Percentiles rank a stretch among this genome's conserved stretches.
Conservation (phyloP, 2,888 invertebrate genomes). For the Eristalinus aeneus region DNA sequence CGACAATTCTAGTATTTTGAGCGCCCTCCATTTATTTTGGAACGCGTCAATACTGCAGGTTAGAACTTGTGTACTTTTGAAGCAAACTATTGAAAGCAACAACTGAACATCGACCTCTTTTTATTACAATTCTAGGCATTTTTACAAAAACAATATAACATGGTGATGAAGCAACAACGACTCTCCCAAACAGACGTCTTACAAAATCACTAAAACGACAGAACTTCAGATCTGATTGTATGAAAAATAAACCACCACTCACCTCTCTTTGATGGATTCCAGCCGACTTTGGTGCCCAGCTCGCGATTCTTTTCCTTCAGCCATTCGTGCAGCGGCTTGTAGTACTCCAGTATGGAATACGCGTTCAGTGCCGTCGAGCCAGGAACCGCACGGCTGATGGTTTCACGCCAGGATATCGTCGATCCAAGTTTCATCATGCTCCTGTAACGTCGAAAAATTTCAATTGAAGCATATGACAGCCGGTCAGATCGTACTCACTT, state of each 20-base stretch:
- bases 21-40: too few species aligned
- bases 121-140: not conserved
- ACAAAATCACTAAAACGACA: not conserved
- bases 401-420: conserved; percentile 88
- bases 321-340: conserved; percentile 88
- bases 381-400: conserved; percentile 86
- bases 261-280: conserved; percentile 79
- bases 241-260: not conserved
- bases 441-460: conserved; percentile 75
- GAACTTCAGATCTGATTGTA: not conserved
- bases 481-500: conserved; percentile 75
- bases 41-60: too few species aligned
- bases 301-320: conserved; percentile 85
- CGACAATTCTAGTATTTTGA: too few species aligned
- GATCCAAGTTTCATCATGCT: conserved; percentile 84
- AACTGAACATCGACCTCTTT: not conserved
- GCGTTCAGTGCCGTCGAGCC: conserved; percentile 87
- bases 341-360: conserved; percentile 89
- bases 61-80: too few species aligned
- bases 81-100: too few species aligned
- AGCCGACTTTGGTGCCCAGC: conserved; percentile 83
- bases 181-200: not conserved
- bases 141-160: not conserved
- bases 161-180: too few species aligned
- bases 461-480: conserved; percentile 71